These are phyloP conservation scores for Protaetia brevitarsis DNA, from an alignment of 1,140 invertebrate species.

Conservation along the genomic window DNA sequence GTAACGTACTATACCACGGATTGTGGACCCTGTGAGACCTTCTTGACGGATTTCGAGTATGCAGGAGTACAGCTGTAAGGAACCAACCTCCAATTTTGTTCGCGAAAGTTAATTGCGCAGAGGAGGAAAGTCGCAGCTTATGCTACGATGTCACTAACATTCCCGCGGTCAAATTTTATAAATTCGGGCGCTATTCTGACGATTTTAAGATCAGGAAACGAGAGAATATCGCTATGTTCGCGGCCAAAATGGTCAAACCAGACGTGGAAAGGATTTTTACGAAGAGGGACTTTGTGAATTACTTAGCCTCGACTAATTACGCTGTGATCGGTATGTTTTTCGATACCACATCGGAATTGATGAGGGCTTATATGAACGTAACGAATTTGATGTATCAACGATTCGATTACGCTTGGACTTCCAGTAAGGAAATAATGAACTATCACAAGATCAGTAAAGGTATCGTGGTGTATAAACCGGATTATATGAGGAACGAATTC, in stretches of 20 bases:
- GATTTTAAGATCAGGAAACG: not conserved
- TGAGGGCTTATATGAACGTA: not conserved
- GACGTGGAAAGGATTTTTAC: not conserved
- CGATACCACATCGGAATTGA: not conserved
- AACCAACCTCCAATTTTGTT: not conserved
- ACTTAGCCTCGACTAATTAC: not conserved
- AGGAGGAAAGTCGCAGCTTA: not conserved
- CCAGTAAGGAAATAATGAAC: not conserved
- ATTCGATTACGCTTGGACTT: not conserved
- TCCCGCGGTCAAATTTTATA: slow-evolving; percentile 14
- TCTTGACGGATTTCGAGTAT: not conserved
- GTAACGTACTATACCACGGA: not conserved
- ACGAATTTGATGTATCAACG: not conserved
- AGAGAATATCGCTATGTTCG: not conserved
- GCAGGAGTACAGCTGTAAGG: not conserved
- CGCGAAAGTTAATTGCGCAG: not conserved
- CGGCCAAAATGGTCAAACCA: not conserved
- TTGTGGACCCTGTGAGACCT: not conserved
- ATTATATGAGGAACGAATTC: slow-evolving; percentile 1
- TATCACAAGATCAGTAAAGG: not conserved
- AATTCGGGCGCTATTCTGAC: not conserved
- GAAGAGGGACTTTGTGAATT: not conserved
- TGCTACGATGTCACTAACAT: not conserved
- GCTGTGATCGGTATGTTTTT: slow-evolving; percentile 7
- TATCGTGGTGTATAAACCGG: not conserved